Evolutionary conservation across 2,113 vertebrate species (phyloP), one percentile per base, ranked within the genome.

Genomic region (Zapornia atra): DNA sequence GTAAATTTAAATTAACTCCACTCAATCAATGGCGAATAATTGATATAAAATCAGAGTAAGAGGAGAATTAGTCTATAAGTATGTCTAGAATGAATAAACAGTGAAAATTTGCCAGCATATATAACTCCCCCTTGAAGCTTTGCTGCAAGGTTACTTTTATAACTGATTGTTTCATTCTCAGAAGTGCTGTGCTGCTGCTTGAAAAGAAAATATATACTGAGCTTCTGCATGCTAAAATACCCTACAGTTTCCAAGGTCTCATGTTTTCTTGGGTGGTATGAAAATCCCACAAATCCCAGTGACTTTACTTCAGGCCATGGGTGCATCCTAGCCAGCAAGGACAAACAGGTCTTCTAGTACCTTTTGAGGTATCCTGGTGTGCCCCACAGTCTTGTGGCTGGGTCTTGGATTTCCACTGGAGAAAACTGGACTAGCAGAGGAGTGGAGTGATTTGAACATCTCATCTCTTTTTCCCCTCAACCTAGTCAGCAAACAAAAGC

Each of bases 1-100:
- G 92, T 94, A 96, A 97, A 97, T 96, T 96, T 96, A 96, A 96
- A 97, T 96, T 96, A 94, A 92, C 95, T 97, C 92, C 82, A 96
- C 91, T 88, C 76, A 96, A 94, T 95, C 96, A 97, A 96, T 96
- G 96, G 94, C 3, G 1, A 90, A 94, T 93, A 96, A 95, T 96
- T 96, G 95, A 94, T 96, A 95, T 85, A 97, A 97, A 97, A 97
- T 95, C 94, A 96, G 86, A 93, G 86, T 96, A 95, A 97, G 95
- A 93, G 93, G 94, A 94, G 92, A 97, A 94, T 95, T 94, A 96
- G 90, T 91, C 92, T 96, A 56, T 95, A 95, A 97, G 93, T 96
- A 96, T 91, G 92, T 91, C 92, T 96, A 95, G 96, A 96, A 97
- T 96, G 92, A 96, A 96, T 96, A 97, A 97, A 95, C 94, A 95